Percentiles rank a stretch among this genome's conserved stretches.
phyloP scores from a whole-genome alignment of 2,113 vertebrate species.

The Tapirus terrestris region DNA sequence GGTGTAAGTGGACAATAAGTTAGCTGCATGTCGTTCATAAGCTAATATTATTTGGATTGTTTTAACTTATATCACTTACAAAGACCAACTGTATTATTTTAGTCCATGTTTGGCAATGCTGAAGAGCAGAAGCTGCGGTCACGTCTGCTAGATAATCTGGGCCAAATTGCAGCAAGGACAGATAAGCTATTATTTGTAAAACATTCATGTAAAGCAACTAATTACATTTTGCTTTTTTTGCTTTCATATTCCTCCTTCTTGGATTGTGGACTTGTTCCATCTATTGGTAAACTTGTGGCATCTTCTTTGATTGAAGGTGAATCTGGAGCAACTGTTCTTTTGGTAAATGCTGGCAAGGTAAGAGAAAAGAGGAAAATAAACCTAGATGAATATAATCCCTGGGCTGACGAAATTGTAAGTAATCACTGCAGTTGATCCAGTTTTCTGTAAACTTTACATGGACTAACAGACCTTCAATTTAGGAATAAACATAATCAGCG shows the following conservation, averaged over 20 bases:
- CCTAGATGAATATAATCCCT: background rate
- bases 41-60: conserved; percentile 7
- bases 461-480: background rate
- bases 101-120: background rate
- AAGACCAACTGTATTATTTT: background rate
- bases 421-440: background rate
- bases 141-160: background rate
- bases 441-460: conserved; percentile 41
- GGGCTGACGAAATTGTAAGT: background rate
- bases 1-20: background rate
- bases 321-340: conserved; percentile 62
- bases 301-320: conserved; percentile 72
- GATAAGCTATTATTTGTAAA: background rate
- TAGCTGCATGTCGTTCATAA: background rate
- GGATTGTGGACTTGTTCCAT: conserved; percentile 50
- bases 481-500: background rate
- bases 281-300: conserved; percentile 42
- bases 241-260: conserved; percentile 61
- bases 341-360: conserved; percentile 66
- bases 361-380: conserved; percentile 65
- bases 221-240: conserved; percentile 71
- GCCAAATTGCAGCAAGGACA: background rate
- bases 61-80: conserved; percentile 42
- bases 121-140: background rate
- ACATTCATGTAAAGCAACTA: background rate